Evolutionary conservation across 1,140 invertebrate genomes (phyloP).

Genomic region (Hormaphis cornu): DNA sequence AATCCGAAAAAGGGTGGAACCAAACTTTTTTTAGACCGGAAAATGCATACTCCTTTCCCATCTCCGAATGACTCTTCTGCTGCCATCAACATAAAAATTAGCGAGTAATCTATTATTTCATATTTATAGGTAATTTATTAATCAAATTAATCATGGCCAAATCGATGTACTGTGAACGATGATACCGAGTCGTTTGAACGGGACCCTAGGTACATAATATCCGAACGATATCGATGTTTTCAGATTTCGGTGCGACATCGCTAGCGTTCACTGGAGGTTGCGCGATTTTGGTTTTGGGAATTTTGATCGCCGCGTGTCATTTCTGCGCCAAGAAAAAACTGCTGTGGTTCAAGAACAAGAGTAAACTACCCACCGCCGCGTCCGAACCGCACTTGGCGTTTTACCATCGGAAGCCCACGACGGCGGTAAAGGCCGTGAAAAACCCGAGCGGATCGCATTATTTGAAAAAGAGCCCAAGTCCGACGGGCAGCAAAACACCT

Average conservation of each 20-base stretch:
- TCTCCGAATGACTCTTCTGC: no score
- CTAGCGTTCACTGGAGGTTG: not conserved
- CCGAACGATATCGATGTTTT: no score
- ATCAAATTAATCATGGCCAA: no score
- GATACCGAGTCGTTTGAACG: no score
- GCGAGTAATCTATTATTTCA: no score
- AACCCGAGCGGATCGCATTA: constrained; percentile 13
- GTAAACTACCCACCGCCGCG: constrained; percentile 20
- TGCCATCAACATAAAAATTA: no score
- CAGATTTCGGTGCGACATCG: constrained; percentile 6
- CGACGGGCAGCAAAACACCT: constrained; percentile 19
- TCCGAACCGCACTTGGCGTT: constrained; percentile 22
- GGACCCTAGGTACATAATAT: no score
- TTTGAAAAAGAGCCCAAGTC: constrained; percentile 25
- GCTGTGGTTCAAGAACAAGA: constrained; percentile 17
- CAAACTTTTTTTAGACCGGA: no score
- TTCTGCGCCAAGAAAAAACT: constrained; percentile 3
- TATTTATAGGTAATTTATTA: no score
- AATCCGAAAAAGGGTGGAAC: no score
- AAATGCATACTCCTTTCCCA: no score
- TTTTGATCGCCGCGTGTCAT: not conserved
- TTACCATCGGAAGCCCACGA: constrained; percentile 21
- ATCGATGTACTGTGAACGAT: no score
- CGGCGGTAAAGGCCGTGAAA: constrained; percentile 10
- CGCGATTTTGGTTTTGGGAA: not conserved